These are phyloP conservation scores for Agapostemon virescens DNA, from an alignment of 2,888 invertebrate species.

Conservation along the genomic window DNA sequence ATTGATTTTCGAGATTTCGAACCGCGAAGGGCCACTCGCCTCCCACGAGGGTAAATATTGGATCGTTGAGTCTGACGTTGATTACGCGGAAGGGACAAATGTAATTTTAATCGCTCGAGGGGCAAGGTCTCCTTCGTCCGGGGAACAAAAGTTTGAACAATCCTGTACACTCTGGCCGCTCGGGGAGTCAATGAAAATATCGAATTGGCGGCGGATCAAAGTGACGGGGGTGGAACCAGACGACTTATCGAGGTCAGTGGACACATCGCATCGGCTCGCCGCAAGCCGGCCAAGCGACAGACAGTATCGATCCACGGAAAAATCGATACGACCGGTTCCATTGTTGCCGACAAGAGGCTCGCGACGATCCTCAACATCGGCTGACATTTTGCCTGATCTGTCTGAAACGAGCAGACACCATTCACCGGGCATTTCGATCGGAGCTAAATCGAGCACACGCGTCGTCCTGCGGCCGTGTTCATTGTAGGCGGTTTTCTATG, in stretches of 20 bases:
- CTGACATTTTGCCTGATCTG: slow-evolving; percentile 21
- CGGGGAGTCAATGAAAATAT: slow-evolving; percentile 42
- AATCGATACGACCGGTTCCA: slow-evolving; percentile 51
- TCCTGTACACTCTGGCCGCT: background rate
- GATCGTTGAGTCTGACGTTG: slow-evolving; percentile 67
- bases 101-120: slow-evolving; percentile 65
- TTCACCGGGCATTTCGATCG: slow-evolving; percentile 24
- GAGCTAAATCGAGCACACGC: background rate
- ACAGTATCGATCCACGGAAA: slow-evolving; percentile 48
- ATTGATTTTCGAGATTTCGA: slow-evolving; percentile 68
- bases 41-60: slow-evolving; percentile 64
- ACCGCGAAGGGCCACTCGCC: slow-evolving; percentile 62
- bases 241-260: slow-evolving; percentile 58
- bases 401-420: slow-evolving; percentile 10
- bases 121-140: slow-evolving; percentile 14
- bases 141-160: slow-evolving; percentile 41
- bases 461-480: background rate
- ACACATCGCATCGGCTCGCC: slow-evolving; percentile 34
- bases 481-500: slow-evolving; percentile 14
- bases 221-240: background rate
- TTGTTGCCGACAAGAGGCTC: slow-evolving; percentile 31
- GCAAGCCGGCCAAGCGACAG: slow-evolving; percentile 33
- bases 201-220: slow-evolving; percentile 33
- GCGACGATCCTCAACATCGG: slow-evolving; percentile 41
- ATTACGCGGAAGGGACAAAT: slow-evolving; percentile 68